Base-by-base conservation (phyloP, 2,888 invertebrate genomes). In the Phorcus lineatus region DNA sequence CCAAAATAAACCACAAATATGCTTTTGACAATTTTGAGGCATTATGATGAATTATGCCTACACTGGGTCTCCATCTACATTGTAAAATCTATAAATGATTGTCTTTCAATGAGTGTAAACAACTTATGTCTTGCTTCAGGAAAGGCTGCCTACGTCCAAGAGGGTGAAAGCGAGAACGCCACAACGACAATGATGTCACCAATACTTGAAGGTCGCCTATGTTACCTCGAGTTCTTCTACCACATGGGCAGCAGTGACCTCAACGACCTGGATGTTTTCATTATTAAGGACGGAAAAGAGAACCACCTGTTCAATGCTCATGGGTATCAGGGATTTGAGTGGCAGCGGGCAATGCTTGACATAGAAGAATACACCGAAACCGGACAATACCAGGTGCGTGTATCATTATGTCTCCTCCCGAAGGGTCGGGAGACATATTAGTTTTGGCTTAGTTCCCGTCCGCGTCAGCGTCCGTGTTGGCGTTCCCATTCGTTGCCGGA, bases 221-320 rank as follows among this genome's bases (percentile, higher is more conserved):
- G 79, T 22, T 79, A 79, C 57, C 79, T 79, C 53, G 54, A 74
- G 28, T 79, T 79, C 74, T 79, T 55, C 74, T 79, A 74, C 74
- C 79, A 79, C 74, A 70, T 79, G 74, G 79, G 79, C 31, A 40
- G 74, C 22, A n/a, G 31, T 2, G 54, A 31, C 31, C 55, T 79
- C 7, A 52, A 55, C 70, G 28, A 28, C 40, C 70, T 79, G 9
- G 67, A 74, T 28, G 79, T 74, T 13, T 40, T 40, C 36, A 19
- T 70, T 19, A 28, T 74, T 11, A 36, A 53, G 54, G 17, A 36
- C 54, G 55, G 55, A 16, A 77, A 47, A 9, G 22, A 9, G 19
- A 54, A 55, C 31, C 76, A 17, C 57, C 24, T 77, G 57, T 77
- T 77, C 76, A 28, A n/a, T 28, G 24, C 76, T 6, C 17, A 28